Conservation (phyloP, 2,888 invertebrate genomes). For the Tachina lurida region DNA sequence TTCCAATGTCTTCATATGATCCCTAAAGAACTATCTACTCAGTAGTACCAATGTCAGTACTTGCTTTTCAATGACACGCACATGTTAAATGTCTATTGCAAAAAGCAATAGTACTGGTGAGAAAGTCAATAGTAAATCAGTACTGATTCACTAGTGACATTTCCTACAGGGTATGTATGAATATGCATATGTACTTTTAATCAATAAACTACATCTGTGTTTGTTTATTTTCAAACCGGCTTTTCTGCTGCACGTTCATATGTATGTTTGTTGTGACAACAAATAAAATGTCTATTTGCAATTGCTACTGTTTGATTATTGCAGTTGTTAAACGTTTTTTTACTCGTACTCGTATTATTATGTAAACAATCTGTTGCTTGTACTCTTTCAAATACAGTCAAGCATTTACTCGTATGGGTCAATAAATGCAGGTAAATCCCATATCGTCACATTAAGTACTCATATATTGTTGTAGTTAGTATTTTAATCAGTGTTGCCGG, state of each 20-base stretch:
- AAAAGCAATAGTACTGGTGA: too few relatives aligned
- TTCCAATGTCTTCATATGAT: too few relatives aligned
- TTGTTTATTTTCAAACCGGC: constrained; percentile 13
- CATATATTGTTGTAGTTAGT: neutral
- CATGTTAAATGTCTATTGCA: too few relatives aligned
- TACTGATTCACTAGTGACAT: too few relatives aligned
- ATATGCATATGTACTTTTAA: neutral
- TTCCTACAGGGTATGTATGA: too few relatives aligned
- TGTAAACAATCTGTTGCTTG: constrained; percentile 6
- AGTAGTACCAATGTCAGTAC: too few relatives aligned
- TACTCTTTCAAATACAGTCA: neutral
- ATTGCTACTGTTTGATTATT: constrained; percentile 54
- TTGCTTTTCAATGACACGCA: too few relatives aligned
- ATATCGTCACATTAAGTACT: neutral
- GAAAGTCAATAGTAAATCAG: too few relatives aligned
- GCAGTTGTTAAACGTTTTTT: neutral
- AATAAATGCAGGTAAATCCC: constrained; percentile 19
- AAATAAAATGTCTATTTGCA: constrained; percentile 43
- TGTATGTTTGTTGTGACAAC: constrained; percentile 50
- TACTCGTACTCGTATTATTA: neutral
- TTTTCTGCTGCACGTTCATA: constrained; percentile 11
- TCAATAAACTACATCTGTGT: neutral
- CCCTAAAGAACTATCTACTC: too few relatives aligned
- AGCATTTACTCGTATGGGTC: neutral
- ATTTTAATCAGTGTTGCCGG: too few relatives aligned